Percentiles rank a stretch among this genome's conserved stretches.
Conservation (phyloP, 2,113 vertebrate genomes). For the Melanerpes formicivorus region DNA sequence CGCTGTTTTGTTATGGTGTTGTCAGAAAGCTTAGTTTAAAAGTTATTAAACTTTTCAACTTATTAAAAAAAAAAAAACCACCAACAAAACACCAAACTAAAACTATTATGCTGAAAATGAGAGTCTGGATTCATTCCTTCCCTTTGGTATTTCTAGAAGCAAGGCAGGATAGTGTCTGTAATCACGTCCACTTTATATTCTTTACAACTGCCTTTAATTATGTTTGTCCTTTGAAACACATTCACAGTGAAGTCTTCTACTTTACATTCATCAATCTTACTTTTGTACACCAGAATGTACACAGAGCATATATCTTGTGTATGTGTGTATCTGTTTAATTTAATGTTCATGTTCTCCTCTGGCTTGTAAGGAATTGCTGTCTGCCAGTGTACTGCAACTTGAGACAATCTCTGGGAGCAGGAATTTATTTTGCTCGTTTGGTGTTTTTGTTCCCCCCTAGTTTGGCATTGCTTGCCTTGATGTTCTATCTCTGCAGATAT, state of each 20-base stretch:
- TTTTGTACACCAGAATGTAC: slow-evolving; percentile 47
- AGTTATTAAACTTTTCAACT: slow-evolving; percentile 5
- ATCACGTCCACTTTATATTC: slow-evolving; percentile 63
- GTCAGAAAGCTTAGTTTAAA: not conserved
- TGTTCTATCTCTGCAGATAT: not conserved
- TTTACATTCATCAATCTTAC: slow-evolving; percentile 63
- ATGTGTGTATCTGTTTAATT: slow-evolving; percentile 67
- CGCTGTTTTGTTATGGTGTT: slow-evolving; percentile 15
- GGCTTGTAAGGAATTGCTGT: slow-evolving; percentile 65
- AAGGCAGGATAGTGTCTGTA: slow-evolving; percentile 43
- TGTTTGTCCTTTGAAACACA: slow-evolving; percentile 70
- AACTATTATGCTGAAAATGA: not conserved
- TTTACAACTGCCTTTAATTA: slow-evolving; percentile 73
- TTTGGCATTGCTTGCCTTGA: slow-evolving; percentile 37
- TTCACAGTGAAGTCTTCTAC: slow-evolving; percentile 66
- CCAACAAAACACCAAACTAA: not conserved
- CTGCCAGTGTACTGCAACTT: slow-evolving; percentile 61
- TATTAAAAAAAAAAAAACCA: not conserved
- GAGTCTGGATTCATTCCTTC: slow-evolving; percentile 26
- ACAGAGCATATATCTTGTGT: slow-evolving; percentile 46
- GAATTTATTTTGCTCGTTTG: slow-evolving; percentile 45
- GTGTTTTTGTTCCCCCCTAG: slow-evolving; percentile 11
- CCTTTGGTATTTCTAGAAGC: slow-evolving; percentile 30
- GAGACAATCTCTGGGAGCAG: slow-evolving; percentile 47
- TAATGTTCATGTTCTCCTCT: slow-evolving; percentile 64